Percentiles rank a stretch among this genome's conserved stretches.
These are phyloP conservation scores for Agonum fuliginosum DNA, from an alignment of 2,888 invertebrate species.

Conservation along the genomic window DNA sequence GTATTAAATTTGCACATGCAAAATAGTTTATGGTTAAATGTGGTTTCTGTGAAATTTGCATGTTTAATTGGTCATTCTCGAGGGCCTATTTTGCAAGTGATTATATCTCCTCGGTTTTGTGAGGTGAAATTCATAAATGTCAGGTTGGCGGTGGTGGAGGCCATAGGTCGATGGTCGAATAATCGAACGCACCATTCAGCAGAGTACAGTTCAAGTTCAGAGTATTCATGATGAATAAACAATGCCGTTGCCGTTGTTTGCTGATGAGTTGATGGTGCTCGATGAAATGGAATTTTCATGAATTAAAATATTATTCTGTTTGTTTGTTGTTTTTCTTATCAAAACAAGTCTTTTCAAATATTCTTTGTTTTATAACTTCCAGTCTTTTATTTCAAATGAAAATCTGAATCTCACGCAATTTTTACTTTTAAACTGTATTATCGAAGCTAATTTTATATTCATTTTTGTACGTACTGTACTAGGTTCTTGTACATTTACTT, in stretches of 20 bases:
- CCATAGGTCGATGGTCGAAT: not conserved
- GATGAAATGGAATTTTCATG: not conserved
- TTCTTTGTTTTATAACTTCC: not conserved
- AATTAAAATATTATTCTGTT: constrained; percentile 13
- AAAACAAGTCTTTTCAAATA: not conserved
- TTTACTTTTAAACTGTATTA: not conserved
- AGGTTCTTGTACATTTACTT: no score
- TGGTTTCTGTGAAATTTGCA: constrained; percentile 6
- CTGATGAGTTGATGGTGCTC: not conserved
- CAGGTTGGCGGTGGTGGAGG: not conserved
- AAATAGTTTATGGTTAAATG: not conserved
- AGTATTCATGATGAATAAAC: not conserved
- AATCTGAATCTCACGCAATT: not conserved
- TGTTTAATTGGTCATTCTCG: constrained; percentile 7
- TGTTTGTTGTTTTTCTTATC: not conserved
- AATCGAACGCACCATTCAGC: not conserved
- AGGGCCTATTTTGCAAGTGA: not conserved
- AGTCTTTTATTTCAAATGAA: not conserved
- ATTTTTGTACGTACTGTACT: not conserved
- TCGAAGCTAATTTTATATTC: no score
- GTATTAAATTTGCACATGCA: not conserved
- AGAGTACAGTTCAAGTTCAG: no score
- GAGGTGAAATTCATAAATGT: not conserved
- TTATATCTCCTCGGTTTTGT: constrained; percentile 4
- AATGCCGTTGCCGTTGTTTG: not conserved